Percentiles rank a stretch among this genome's conserved stretches.
These are phyloP conservation scores for Cyclophora punctaria DNA, from an alignment of 2,888 invertebrate species.

Conservation along the genomic window DNA sequence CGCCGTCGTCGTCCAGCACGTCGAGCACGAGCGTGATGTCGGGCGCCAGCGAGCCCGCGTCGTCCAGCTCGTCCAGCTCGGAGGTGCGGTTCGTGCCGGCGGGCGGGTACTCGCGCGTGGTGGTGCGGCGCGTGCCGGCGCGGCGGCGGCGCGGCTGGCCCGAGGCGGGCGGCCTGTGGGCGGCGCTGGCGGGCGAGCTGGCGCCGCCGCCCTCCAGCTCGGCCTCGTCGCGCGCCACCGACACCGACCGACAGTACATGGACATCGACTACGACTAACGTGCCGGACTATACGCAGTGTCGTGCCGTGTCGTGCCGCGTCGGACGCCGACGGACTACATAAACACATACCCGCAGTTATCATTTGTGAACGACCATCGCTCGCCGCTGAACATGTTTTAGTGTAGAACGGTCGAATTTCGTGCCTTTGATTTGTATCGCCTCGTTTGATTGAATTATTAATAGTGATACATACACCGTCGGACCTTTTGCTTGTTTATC, in stretches of 20 bases:
- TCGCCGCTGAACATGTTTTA: no score
- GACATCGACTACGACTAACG: constrained; percentile 66
- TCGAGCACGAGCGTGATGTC: background rate
- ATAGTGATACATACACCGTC: background rate
- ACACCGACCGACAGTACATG: constrained; percentile 50
- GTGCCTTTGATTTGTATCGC: constrained; percentile 35
- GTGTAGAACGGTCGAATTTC: constrained; percentile 9
- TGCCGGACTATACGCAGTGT: no score
- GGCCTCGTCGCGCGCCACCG: constrained; percentile 32
- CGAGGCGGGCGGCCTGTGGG: constrained; percentile 29
- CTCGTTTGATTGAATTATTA: background rate
- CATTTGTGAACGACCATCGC: background rate
- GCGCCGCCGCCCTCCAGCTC: constrained; percentile 24
- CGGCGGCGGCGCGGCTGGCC: constrained; percentile 9
- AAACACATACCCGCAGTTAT: background rate
- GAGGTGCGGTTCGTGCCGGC: background rate
- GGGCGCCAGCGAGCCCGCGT: background rate
- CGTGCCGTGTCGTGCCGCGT: background rate
- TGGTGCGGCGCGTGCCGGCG: constrained; percentile 27
- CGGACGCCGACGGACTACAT: background rate
- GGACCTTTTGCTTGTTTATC: background rate
- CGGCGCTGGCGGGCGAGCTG: constrained; percentile 21
- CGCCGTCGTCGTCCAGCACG: constrained; percentile 8
- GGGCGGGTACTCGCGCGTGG: constrained; percentile 27
- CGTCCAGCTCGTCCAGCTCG: background rate